A percentile compares a stretch with the other conserved stretches of the same genome.
Conservation (phyloP, 92 coral and sea anemone genomes). For the Epizoanthus illoricatus region DNA sequence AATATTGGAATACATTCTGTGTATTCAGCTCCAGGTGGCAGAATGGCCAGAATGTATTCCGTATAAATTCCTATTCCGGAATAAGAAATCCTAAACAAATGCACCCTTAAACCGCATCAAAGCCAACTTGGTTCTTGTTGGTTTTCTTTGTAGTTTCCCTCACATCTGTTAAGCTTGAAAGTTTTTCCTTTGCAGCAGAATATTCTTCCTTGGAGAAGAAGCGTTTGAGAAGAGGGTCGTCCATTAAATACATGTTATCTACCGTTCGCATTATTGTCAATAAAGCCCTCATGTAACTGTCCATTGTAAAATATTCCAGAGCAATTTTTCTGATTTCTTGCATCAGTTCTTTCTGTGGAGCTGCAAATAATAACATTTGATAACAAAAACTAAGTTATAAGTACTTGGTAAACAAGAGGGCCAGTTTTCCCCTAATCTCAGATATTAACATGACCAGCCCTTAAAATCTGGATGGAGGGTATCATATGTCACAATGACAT, state of each 20-base stretch:
- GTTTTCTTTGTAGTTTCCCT: conserved; percentile 26
- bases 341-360: conserved; percentile 50
- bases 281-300: conserved; percentile 59
- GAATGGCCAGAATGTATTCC: no score
- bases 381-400: background rate
- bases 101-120: conserved; percentile 1
- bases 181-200: conserved; percentile 52
- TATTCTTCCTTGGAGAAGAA: conserved; percentile 65
- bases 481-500: no score
- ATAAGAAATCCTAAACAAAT: no score
- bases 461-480: no score
- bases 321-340: conserved; percentile 63
- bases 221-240: conserved; percentile 57
- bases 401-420: no score
- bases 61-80: no score
- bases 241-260: conserved; percentile 41
- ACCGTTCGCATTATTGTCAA: conserved; percentile 54
- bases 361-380: conserved; percentile 29
- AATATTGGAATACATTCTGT: no score
- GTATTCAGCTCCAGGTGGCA: no score
- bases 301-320: conserved; percentile 49
- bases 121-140: conserved; percentile 29
- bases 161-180: conserved; percentile 34
- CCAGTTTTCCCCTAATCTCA: no score
- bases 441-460: no score